These are phyloP conservation scores for Cephus pulcher DNA, from an alignment of 2,888 invertebrate species.

Conservation along the genomic window DNA sequence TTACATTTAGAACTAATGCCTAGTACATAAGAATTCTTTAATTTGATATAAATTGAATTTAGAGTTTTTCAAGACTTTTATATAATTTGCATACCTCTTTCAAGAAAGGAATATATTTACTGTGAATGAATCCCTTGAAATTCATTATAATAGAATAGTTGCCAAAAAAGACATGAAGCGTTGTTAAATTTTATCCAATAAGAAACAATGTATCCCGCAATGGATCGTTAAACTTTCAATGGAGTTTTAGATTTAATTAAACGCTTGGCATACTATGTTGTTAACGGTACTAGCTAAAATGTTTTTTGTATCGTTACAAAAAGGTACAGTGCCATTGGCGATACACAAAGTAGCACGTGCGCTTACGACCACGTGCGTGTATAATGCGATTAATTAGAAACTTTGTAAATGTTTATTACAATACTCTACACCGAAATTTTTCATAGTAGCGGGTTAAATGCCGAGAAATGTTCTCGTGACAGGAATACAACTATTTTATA, in stretches of 20 bases:
- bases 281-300: neutral
- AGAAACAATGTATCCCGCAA: neutral
- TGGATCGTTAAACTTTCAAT: neutral
- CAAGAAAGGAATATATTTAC: neutral
- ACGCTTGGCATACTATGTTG: neutral
- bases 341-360: neutral
- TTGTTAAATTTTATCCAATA: neutral
- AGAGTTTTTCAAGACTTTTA: neutral
- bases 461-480: neutral
- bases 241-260: neutral
- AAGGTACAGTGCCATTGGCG: neutral
- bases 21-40: neutral
- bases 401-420: neutral
- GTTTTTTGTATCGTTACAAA: neutral
- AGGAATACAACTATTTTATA: neutral
- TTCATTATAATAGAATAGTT: too few relatives aligned
- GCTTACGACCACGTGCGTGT: neutral
- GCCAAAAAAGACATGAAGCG: neutral
- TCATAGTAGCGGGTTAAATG: neutral
- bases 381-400: neutral
- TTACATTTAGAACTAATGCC: neutral
- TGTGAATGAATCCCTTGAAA: too few relatives aligned
- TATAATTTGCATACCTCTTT: neutral
- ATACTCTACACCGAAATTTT: neutral
- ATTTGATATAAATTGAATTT: neutral